These are phyloP conservation scores for Turdus rufiventris DNA, from an alignment of 2,113 vertebrate species.

Conservation along the genomic window DNA sequence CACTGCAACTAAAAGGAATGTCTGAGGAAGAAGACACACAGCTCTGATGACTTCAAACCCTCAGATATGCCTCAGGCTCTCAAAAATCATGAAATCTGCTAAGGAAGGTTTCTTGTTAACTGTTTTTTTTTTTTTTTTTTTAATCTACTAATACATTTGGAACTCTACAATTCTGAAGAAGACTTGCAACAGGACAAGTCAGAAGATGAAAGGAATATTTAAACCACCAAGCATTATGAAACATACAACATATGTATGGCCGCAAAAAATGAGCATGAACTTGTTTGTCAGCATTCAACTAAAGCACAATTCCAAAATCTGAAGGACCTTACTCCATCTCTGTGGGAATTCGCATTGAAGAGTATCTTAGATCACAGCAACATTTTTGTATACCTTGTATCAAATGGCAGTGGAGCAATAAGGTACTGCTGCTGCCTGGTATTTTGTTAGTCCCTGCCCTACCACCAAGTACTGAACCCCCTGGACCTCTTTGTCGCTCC, in stretches of 20 bases:
- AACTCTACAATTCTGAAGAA: not conserved
- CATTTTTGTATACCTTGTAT: too few relatives aligned
- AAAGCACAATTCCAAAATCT: not conserved
- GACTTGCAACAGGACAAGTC: not conserved
- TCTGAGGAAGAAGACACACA: not conserved
- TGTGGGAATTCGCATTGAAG: fast-evolving
- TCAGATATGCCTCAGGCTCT: not conserved
- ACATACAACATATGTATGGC: fast-evolving
- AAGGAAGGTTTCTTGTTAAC: not conserved
- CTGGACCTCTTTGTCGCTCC: not conserved
- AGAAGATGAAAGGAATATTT: not conserved
- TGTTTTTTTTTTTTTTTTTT: not conserved
- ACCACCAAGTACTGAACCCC: fast-evolving
- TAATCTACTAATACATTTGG: not conserved
- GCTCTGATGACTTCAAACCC: not conserved
- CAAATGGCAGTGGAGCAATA: fast-evolving
- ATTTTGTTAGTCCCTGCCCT: too few relatives aligned
- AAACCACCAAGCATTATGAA: not conserved
- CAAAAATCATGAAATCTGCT: not conserved
- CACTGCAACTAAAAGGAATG: not conserved
- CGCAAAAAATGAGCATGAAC: fast-evolving
- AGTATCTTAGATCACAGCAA: not conserved
- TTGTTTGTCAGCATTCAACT: not conserved
- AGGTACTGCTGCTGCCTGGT: not conserved
- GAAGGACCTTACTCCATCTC: not conserved